Evolutionary conservation across 2,888 invertebrate species (phyloP).

Genomic region (Hanleya hanleyi): DNA sequence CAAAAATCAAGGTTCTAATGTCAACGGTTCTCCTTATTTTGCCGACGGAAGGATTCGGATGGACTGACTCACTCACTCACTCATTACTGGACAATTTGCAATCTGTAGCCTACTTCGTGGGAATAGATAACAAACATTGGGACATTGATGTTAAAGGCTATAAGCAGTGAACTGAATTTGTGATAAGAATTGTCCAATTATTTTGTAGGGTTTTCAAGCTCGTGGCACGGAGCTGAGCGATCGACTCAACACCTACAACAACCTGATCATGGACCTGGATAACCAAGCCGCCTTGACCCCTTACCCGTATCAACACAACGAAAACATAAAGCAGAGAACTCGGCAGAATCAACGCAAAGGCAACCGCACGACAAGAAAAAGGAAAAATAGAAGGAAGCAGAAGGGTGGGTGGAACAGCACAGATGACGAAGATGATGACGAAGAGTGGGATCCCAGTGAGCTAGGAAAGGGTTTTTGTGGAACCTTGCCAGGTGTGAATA

Average conservation of each 20-base stretch:
- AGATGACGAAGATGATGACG: constrained; percentile 20
- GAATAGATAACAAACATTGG: no score
- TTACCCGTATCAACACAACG: constrained; percentile 6
- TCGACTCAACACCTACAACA: constrained; percentile 88
- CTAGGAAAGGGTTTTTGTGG: not conserved
- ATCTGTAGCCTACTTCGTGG: no score
- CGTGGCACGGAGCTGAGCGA: constrained; percentile 89
- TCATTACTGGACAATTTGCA: no score
- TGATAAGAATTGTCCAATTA: no score
- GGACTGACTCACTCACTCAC: no score
- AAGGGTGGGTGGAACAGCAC: not conserved
- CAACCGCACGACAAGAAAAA: not conserved
- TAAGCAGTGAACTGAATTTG: no score
- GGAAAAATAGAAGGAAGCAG: constrained; percentile 6
- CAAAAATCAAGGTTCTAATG: no score
- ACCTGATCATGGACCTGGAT: constrained; percentile 79
- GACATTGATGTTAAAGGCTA: no score
- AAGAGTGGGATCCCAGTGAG: not conserved
- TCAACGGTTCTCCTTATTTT: no score
- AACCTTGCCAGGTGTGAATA: not conserved
- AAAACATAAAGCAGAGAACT: not conserved
- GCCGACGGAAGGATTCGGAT: no score
- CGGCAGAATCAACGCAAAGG: not conserved
- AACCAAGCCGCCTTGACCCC: constrained; percentile 43
- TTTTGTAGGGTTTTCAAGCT: constrained; percentile 88